Conservation (phyloP, 2,888 invertebrate genomes). For the Chydorus sphaericus region DNA sequence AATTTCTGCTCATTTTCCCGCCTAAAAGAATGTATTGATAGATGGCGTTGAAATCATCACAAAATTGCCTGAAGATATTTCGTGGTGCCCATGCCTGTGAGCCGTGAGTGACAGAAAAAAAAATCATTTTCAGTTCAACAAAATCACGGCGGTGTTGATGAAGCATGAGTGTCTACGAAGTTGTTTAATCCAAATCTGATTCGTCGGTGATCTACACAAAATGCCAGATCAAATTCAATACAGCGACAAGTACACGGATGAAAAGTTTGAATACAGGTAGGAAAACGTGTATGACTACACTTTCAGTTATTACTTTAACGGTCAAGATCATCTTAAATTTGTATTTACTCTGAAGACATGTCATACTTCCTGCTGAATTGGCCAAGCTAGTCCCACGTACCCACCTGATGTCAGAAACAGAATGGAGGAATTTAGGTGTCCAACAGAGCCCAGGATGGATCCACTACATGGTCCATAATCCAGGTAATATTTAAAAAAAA, state of each 20-base stretch:
- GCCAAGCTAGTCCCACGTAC: conserved; percentile 79
- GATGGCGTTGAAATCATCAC: no score
- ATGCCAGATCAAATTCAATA: conserved; percentile 62
- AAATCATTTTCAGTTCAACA: no score
- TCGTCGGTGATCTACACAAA: background rate
- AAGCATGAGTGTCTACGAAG: no score
- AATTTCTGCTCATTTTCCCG: no score
- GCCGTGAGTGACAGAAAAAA: no score
- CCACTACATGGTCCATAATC: conserved; percentile 91
- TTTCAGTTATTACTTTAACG: background rate
- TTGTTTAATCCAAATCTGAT: background rate
- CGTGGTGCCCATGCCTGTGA: no score
- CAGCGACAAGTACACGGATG: conserved; percentile 84
- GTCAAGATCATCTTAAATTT: background rate
- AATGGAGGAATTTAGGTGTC: conserved; percentile 88
- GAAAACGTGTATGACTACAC: background rate
- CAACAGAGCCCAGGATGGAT: conserved; percentile 95
- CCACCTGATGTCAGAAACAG: conserved; percentile 81
- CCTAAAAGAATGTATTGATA: no score
- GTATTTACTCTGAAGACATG: conserved; percentile 54
- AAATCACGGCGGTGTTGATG: no score
- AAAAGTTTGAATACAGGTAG: conserved; percentile 82
- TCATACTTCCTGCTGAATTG: conserved; percentile 81
- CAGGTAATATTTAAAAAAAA: no score
- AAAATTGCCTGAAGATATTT: no score